A percentile compares a stretch with the other conserved stretches of the same genome.
Conservation (phyloP, 2,797 vertebrate species). For the Enteromius radiatus region DNA sequence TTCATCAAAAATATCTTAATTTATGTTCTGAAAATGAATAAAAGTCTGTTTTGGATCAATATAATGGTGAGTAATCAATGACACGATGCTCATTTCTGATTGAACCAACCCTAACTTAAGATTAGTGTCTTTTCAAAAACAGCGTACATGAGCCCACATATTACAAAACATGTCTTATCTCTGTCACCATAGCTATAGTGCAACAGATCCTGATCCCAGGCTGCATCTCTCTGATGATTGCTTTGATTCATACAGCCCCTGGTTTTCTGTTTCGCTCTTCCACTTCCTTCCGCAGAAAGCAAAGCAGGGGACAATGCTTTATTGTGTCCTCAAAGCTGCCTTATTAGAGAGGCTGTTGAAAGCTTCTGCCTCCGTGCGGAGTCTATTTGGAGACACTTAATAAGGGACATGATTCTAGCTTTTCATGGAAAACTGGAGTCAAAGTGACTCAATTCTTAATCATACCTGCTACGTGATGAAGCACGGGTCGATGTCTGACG, state of each 20-base stretch:
- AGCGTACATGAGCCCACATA: not conserved
- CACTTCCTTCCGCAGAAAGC: constrained; percentile 51
- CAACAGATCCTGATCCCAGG: constrained; percentile 35
- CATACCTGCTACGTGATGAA: constrained; percentile 7
- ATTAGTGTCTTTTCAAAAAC: not conserved
- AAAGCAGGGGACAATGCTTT: constrained; percentile 46
- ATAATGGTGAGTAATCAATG: not conserved
- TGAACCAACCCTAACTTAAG: not conserved
- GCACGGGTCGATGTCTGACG: not conserved
- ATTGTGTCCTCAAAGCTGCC: constrained; percentile 54
- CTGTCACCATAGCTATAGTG: constrained; percentile 24
- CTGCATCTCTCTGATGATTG: constrained; percentile 44
- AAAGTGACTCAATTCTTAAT: constrained; percentile 28
- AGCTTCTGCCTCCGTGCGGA: constrained; percentile 54
- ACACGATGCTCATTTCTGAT: not conserved
- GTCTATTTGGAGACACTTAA: constrained; percentile 52
- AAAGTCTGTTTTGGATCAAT: not conserved
- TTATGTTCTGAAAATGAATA: not conserved
- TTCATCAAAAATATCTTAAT: not conserved
- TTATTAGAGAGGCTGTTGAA: constrained; percentile 55
- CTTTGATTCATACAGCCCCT: constrained; percentile 53
- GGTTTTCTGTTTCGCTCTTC: constrained; percentile 52
- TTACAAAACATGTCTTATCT: constrained; percentile 40
- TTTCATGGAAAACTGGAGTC: constrained; percentile 31
- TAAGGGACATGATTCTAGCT: constrained; percentile 37